Evolutionary conservation across 2,797 vertebrate species (phyloP).

Genomic region (Chiroxiphia lanceolata): DNA sequence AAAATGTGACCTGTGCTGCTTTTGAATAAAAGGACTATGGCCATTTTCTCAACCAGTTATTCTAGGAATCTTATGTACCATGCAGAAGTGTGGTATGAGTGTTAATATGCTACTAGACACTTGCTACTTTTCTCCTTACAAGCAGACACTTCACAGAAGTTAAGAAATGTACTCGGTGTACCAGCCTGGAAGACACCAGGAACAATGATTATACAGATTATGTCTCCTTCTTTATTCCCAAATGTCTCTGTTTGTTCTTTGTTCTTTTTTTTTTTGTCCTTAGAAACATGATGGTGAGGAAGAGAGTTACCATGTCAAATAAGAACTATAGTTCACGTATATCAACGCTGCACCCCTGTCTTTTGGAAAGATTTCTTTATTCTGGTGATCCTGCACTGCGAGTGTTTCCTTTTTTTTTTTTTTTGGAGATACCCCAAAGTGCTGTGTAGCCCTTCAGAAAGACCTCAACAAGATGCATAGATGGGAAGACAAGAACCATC

Average conservation of each 20-base stretch:
- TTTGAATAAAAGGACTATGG: background rate
- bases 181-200: background rate
- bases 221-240: background rate
- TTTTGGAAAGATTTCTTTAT: background rate
- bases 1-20: background rate
- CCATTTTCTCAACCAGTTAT: background rate
- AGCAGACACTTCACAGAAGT: background rate
- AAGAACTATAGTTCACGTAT: background rate
- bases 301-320: background rate
- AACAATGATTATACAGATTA: background rate
- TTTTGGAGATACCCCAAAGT: background rate
- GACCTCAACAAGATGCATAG: background rate
- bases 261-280: background rate
- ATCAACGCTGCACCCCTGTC: background rate
- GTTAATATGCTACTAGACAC: background rate
- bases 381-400: background rate
- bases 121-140: background rate
- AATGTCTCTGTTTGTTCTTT: background rate
- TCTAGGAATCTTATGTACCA: background rate
- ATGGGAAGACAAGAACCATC: background rate
- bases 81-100: background rate
- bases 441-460: background rate
- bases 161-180: rapidly evolving
- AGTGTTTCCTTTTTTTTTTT: background rate
- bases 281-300: background rate